Conservation (phyloP, 2,888 invertebrate species). For the Azorinus chamasolen region DNA sequence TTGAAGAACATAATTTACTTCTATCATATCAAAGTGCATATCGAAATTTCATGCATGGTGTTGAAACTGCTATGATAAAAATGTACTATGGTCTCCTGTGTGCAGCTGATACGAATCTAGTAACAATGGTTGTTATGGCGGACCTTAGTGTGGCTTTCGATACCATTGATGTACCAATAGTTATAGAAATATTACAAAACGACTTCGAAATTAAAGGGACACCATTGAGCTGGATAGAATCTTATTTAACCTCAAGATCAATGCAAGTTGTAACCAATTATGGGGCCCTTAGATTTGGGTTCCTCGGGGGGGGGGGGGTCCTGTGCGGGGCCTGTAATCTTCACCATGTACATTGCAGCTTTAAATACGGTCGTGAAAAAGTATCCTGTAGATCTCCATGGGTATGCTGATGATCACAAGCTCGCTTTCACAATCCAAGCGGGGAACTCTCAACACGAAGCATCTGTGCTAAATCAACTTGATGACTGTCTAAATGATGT, state of each 20-base stretch:
- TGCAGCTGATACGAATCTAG: too few species aligned
- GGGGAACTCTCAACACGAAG: background rate
- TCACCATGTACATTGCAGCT: background rate
- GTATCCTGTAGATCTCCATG: slow-evolving; percentile 5
- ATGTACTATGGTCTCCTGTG: too few species aligned
- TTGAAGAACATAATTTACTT: too few species aligned
- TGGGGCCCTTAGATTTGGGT: background rate
- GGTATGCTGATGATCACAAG: slow-evolving; percentile 8
- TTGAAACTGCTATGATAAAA: too few species aligned
- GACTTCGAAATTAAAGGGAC: slow-evolving; percentile 30
- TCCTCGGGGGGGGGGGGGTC: slow-evolving; percentile 31
- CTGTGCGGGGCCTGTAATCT: slow-evolving; percentile 5
- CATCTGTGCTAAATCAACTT: slow-evolving; percentile 2
- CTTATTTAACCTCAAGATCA: slow-evolving; percentile 39
- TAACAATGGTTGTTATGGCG: slow-evolving; percentile 40
- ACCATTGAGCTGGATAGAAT: slow-evolving; percentile 37
- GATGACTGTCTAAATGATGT: slow-evolving; percentile 36
- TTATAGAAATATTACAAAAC: slow-evolving; percentile 7
- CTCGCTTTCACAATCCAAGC: slow-evolving; percentile 1
- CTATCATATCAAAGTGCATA: too few species aligned
- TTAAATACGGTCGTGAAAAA: background rate
- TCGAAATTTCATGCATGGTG: too few species aligned
- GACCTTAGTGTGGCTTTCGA: slow-evolving; percentile 42
- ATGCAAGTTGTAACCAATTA: slow-evolving; percentile 22
- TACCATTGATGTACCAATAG: slow-evolving; percentile 34